Base-by-base conservation (phyloP, 92 coral and sea anemone genomes). In the Epizoanthus rinbou region DNA sequence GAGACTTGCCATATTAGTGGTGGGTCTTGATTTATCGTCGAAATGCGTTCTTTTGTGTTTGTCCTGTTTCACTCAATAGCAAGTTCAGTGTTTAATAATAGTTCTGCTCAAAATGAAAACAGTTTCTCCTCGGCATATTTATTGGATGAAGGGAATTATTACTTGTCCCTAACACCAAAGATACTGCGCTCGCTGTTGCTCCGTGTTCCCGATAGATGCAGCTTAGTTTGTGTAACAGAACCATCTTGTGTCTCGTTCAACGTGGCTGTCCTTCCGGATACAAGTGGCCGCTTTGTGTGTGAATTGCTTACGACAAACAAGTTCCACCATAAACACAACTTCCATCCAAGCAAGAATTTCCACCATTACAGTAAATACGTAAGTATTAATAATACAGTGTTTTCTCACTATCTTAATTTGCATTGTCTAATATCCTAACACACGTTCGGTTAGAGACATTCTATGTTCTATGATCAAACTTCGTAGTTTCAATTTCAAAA, bases 281-380 rank as follows among this genome's bases (percentile, higher is more conserved):
- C 8, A 8, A 41, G 57, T 17, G 80, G 80, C 35, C 80, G 65
- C 22, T 75, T 75, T 28, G 8, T 57, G 6, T 75, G 80, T 50
- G 80, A 75, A 25, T 25, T 75, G 18, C 22, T 75, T 9, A 16
- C 65, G 17, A 75, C 80, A 75, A 75, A 75, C 80, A 71, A n/a
- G 3, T 54, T 75, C 23, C 22, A 17, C 5, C 8, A 5, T 17
- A 75, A 14, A 2, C 14, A 74, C 14, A 75, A 63, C 14, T 22
- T 75, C 10, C 62, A 45, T 6, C 52, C 80, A 3, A 75, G 52
- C 24, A 39, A 7, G 19, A 56, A 2, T 0, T 75, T 75, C 16
- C 80, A 7, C 80, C 80, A 75, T 75, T 75, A 56, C 52, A 56
- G 65, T 39, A 57, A 75, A 75, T 25, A 75, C 52, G 80, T 75